Conservation (phyloP, 2,888 invertebrate species). For the Noctua pronuba region DNA sequence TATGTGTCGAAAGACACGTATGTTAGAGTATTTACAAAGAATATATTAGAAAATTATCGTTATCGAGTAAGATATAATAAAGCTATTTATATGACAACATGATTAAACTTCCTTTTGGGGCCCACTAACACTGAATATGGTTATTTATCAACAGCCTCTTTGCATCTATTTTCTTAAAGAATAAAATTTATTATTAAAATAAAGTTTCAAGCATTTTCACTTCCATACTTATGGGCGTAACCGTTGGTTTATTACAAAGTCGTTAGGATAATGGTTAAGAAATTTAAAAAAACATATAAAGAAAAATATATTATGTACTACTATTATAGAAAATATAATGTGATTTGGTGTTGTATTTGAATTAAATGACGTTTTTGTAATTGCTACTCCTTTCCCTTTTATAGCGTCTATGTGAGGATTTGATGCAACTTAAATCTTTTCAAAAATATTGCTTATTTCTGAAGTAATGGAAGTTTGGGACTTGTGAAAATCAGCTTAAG, state of each 20-base stretch:
- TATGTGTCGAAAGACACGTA: slow-evolving; percentile 70
- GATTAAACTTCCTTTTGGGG: slow-evolving; percentile 80
- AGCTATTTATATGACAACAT: slow-evolving; percentile 74
- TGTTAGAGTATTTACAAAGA: slow-evolving; percentile 77
- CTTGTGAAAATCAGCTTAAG: background rate
- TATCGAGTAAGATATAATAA: slow-evolving; percentile 77
- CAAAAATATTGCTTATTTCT: background rate
- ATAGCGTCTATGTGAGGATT: slow-evolving; percentile 55
- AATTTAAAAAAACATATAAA: slow-evolving; percentile 81
- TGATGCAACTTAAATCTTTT: background rate
- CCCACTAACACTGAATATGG: slow-evolving; percentile 76
- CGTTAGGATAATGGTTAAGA: slow-evolving; percentile 80
- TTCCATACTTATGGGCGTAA: slow-evolving; percentile 71
- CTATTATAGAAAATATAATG: slow-evolving; percentile 90
- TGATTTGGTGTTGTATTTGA: slow-evolving; percentile 91
- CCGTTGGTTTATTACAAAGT: slow-evolving; percentile 76
- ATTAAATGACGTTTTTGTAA: slow-evolving; percentile 89
- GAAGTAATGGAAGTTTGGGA: background rate
- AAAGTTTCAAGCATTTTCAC: slow-evolving; percentile 77
- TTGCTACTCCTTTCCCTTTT: slow-evolving; percentile 86
- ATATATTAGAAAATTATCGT: slow-evolving; percentile 81
- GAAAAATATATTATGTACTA: slow-evolving; percentile 86
- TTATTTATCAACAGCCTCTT: slow-evolving; percentile 74
- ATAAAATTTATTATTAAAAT: slow-evolving; percentile 78
- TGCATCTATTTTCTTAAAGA: slow-evolving; percentile 84